Conservation (phyloP, 2,888 invertebrate genomes). For the Microdon myrmicae region DNA sequence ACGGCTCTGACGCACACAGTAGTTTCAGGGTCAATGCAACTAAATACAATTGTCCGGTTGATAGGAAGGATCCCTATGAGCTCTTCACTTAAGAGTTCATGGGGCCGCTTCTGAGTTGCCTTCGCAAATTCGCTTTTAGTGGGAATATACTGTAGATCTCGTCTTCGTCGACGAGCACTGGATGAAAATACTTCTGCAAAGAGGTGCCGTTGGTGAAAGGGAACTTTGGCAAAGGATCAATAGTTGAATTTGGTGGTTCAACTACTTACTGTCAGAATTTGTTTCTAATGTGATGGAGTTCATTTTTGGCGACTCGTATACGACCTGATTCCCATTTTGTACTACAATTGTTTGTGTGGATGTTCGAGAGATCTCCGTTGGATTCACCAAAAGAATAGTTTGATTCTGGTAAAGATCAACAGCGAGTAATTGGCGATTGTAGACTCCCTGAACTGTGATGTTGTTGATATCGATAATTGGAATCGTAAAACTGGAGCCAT, state of each 20-base stretch:
- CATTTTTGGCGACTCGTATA: constrained; percentile 13
- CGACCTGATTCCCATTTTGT: constrained; percentile 45
- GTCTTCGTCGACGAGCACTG: constrained; percentile 55
- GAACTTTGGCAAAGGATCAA: constrained; percentile 37
- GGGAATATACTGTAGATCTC: constrained; percentile 56
- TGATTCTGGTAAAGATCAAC: constrained; percentile 62
- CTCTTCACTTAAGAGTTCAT: constrained; percentile 61
- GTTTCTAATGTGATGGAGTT: constrained; percentile 23
- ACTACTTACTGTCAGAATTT: constrained; percentile 29
- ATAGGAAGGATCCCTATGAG: constrained; percentile 61
- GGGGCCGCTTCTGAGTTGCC: constrained; percentile 59
- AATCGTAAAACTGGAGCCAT: constrained; percentile 58
- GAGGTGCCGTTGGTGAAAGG: constrained; percentile 4
- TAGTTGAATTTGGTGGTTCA: background rate
- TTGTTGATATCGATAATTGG: constrained; percentile 62
- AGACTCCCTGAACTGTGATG: constrained; percentile 62
- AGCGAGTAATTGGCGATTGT: constrained; percentile 59
- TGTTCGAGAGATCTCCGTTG: constrained; percentile 57
- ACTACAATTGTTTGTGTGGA: constrained; percentile 42
- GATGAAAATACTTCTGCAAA: constrained; percentile 35
- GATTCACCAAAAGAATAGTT: constrained; percentile 60
- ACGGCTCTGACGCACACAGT: constrained; percentile 62
- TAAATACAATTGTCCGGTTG: constrained; percentile 66
- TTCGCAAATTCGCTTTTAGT: constrained; percentile 61
- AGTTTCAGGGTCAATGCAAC: constrained; percentile 62